Evolutionary conservation across 2,797 vertebrate genomes (phyloP), one percentile per base, ranked within the genome.

Genomic region (Onychomys torridus): DNA sequence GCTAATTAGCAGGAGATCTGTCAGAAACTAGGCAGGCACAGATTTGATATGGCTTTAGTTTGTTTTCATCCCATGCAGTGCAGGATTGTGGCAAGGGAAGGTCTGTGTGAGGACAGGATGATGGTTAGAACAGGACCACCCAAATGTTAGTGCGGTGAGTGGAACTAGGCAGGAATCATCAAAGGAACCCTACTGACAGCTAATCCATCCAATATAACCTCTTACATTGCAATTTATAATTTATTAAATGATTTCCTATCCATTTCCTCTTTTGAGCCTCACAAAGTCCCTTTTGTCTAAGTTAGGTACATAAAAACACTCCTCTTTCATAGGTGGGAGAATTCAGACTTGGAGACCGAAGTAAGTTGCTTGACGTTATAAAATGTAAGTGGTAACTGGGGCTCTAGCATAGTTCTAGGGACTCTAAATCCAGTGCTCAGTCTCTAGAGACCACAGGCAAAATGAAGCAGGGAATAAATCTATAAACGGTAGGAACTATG

Each of bases 191-290:
- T 37, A 61, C 43, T 3, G 10, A 93, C 4, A 86, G 43, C 0
- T 25, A 76, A 89, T 83, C 52, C 43, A 91, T 75, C 96, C 73
- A 92, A 25, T 29, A 87, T 17, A 94, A 65, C 73, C 21, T 81
- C n/a, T 84, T 89, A 37, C 3, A 16, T 2, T 25, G 11, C 67
- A 43, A 46, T 90, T 97, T 86, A 59, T 82, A 92, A 90, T 78
- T 93, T 82, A 88, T 61, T 90, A 97, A 86, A 43, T 89, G 63
- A n/a, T 95, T 89, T 96, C 82, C 52, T 6, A 79, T 89, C n/a
- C 9, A 76, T 61, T 95, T 96, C 16, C 76, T 49, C 10, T 71
- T 94, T 90, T 43, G 69, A 89, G 23, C 0, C 34, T 96, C 71
- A 88, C 73, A 89, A 91, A 75, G 91, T 8, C 27, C 12, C 65